These are phyloP conservation scores for Phalacrocorax pelagicus DNA, from an alignment of 2,113 vertebrate species.

Conservation along the genomic window DNA sequence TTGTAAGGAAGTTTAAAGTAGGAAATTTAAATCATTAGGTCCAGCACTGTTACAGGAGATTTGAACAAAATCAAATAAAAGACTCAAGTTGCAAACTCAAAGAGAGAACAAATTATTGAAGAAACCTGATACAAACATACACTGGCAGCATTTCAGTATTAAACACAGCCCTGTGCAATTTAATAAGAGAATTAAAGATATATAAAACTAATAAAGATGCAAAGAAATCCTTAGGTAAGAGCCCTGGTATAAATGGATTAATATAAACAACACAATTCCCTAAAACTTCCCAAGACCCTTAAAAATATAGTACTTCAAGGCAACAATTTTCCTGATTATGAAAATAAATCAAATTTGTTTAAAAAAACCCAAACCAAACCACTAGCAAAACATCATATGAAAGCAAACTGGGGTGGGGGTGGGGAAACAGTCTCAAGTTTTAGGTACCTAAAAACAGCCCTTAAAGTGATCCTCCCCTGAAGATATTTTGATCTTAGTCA, in stretches of 20 bases:
- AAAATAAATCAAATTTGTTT: neutral
- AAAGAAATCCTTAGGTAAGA: neutral
- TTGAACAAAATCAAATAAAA: neutral
- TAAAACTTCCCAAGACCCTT: neutral
- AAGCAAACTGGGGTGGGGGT: fast-evolving
- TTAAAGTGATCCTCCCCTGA: neutral
- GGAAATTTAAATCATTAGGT: neutral
- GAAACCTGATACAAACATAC: neutral
- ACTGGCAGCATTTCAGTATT: neutral
- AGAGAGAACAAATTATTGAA: neutral
- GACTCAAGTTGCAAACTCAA: neutral
- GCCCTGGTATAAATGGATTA: neutral
- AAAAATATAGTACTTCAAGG: neutral
- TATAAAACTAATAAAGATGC: neutral
- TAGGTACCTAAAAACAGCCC: neutral
- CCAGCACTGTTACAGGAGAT: neutral
- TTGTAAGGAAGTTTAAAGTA: neutral
- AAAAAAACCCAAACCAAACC: neutral
- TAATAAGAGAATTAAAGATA: neutral
- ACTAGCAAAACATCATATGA: neutral
- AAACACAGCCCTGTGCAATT: neutral
- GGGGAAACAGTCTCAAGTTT: neutral
- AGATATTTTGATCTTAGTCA: conserved; percentile 37
- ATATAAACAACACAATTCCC: neutral
- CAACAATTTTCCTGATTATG: neutral